phyloP scores from a whole-genome alignment of 2,797 vertebrate genomes.

The Anas bahamensis region DNA sequence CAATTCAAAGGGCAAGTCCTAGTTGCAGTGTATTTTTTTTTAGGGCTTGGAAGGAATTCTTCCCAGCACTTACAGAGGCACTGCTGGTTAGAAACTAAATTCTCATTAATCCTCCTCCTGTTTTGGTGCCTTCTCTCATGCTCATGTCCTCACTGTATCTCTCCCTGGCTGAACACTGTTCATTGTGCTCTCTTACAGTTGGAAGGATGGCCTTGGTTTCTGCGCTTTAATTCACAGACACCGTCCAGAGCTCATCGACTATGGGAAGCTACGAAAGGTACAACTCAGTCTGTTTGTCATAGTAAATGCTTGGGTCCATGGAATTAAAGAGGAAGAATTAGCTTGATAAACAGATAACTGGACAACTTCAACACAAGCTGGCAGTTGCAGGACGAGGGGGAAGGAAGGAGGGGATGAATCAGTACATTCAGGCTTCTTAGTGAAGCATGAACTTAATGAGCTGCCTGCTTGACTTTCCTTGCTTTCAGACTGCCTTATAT shows the following conservation, averaged over 20 bases:
- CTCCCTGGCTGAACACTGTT: neutral
- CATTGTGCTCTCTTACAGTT: conserved; percentile 77
- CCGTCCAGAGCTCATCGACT: conserved; percentile 98
- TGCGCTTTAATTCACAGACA: conserved; percentile 98
- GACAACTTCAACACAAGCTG: conserved; percentile 22
- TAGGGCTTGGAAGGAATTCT: neutral
- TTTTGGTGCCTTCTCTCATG: neutral
- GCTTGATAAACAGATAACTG: conserved; percentile 24
- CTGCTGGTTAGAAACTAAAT: neutral
- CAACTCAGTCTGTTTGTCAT: neutral
- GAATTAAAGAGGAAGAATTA: conserved; percentile 24
- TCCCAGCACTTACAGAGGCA: neutral
- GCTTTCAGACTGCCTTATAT: conserved; percentile 1
- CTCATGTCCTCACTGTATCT: neutral
- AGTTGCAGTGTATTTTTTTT: neutral
- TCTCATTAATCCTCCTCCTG: neutral
- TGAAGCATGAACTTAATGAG: conserved; percentile 56
- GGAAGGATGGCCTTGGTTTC: conserved; percentile 98
- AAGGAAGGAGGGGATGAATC: conserved; percentile 43
- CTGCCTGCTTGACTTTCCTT: conserved; percentile 17
- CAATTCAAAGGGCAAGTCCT: neutral
- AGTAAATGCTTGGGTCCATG: neutral
- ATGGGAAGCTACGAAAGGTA: conserved; percentile 97
- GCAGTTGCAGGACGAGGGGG: neutral
- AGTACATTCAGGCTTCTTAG: conserved; percentile 52